phyloP scores from a whole-genome alignment of 2,888 invertebrate genomes.

The Andrena dorsata region DNA sequence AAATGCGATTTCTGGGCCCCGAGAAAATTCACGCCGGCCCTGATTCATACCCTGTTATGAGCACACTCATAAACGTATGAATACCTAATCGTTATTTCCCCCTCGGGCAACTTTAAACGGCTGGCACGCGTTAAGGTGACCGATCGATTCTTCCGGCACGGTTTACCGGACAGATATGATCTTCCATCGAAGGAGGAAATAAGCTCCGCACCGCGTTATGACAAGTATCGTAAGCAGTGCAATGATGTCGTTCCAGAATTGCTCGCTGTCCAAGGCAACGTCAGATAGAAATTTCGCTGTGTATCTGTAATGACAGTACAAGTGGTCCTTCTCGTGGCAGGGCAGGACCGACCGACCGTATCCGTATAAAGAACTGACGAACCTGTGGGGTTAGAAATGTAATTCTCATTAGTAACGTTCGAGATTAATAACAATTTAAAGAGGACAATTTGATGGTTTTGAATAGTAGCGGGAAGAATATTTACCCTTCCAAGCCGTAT shows the following conservation, averaged over 20 bases:
- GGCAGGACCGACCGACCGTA: conserved; percentile 90
- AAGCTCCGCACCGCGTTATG: conserved; percentile 89
- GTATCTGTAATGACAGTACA: conserved; percentile 94
- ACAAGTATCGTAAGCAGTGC: conserved; percentile 90
- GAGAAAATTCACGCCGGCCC: no score
- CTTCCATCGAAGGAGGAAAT: conserved; percentile 92
- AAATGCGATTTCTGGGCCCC: no score
- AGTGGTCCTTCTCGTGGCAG: conserved; percentile 90
- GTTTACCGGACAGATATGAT: conserved; percentile 89
- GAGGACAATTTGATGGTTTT: background rate
- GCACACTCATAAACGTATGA: background rate
- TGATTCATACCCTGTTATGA: background rate
- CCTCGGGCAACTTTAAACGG: background rate
- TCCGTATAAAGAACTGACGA: conserved; percentile 94
- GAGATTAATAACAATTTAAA: no score
- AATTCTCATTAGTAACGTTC: no score
- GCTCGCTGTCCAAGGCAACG: conserved; percentile 92
- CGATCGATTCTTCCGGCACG: background rate
- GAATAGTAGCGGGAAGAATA: background rate
- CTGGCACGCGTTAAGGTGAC: background rate
- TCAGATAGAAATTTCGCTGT: conserved; percentile 93
- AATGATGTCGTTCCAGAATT: conserved; percentile 93
- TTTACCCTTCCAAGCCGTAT: conserved; percentile 94
- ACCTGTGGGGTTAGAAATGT: conserved; percentile 76
- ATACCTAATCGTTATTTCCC: background rate